phyloP scores from a whole-genome alignment of 2,797 vertebrate species.

The Uromys caudimaculatus region DNA sequence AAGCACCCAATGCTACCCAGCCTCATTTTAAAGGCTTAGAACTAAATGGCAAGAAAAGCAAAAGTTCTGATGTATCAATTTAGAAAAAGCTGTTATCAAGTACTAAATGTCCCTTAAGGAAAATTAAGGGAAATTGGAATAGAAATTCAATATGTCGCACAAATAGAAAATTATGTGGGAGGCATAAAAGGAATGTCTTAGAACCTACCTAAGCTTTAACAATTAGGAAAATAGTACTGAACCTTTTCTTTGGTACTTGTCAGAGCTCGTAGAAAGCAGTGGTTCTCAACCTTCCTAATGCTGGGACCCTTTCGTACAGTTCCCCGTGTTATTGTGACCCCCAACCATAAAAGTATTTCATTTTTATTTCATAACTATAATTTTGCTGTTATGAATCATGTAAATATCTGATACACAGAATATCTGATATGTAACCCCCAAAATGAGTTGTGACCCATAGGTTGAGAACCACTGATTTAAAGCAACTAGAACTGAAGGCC shows the following conservation, averaged over 20 bases:
- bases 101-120: conserved; percentile 73
- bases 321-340: not conserved
- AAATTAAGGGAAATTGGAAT: conserved; percentile 79
- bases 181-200: conserved; percentile 61
- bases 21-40: conserved; percentile 67
- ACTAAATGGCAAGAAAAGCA: conserved; percentile 68
- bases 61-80: conserved; percentile 70
- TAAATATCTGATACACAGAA: not conserved
- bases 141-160: conserved; percentile 65
- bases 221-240: conserved; percentile 59
- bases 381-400: no score
- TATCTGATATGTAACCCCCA: not conserved
- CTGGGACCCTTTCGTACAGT: not conserved
- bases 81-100: conserved; percentile 71
- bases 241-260: conserved; percentile 18
- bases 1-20: conserved; percentile 30
- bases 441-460: not conserved
- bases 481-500: not conserved
- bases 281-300: not conserved
- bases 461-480: not conserved
- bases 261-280: not conserved
- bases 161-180: conserved; percentile 74
- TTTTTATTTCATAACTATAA: not conserved
- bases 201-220: conserved; percentile 70
- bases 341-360: not conserved